Conservation (phyloP, 2,888 invertebrate species). For the Apamea epomidion region DNA sequence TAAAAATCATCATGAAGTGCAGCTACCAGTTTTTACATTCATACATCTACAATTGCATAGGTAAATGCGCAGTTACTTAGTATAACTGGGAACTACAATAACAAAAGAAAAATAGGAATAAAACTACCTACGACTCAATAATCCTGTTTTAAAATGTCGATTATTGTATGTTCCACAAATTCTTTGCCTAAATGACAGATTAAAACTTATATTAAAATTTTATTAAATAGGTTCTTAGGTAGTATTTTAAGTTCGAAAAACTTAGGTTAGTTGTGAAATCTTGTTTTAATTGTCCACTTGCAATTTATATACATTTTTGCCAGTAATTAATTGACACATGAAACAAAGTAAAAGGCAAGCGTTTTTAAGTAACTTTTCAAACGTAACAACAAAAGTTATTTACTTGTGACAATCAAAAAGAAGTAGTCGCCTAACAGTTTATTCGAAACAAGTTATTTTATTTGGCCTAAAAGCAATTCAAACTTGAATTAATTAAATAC, state of each 20-base stretch:
- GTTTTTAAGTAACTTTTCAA: background rate
- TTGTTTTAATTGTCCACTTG: background rate
- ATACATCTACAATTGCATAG: background rate
- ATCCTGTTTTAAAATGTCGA: too few relatives aligned
- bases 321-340: too few relatives aligned
- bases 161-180: too few relatives aligned
- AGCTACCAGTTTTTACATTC: background rate
- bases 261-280: too few relatives aligned
- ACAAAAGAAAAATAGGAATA: too few relatives aligned
- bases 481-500: slow-evolving; percentile 25
- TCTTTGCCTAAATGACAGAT: too few relatives aligned
- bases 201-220: background rate
- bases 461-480: background rate
- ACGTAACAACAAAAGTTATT: background rate
- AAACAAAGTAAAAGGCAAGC: too few relatives aligned
- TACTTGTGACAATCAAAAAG: background rate
- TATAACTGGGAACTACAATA: background rate
- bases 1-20: background rate
- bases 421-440: background rate
- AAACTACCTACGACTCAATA: too few relatives aligned
- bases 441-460: slow-evolving; percentile 9
- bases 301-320: background rate
- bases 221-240: background rate
- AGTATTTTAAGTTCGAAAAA: background rate
- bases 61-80: background rate